Percentiles rank a stretch among this genome's conserved stretches.
phyloP scores from a whole-genome alignment of 2,888 invertebrate species.

The Drosophila pseudotakahashii region DNA sequence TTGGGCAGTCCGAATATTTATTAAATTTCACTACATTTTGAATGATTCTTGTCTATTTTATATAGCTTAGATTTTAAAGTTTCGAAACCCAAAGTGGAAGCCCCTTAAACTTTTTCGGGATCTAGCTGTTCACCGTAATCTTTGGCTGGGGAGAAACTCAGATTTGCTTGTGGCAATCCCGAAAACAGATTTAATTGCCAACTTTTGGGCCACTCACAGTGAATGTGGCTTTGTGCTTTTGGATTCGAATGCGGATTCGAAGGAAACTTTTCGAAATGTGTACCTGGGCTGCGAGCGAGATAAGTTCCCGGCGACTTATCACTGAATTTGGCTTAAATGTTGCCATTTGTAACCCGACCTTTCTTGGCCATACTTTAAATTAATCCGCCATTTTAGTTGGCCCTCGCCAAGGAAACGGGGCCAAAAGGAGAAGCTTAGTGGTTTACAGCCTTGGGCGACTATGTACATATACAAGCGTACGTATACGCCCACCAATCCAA shows the following conservation, averaged over 20 bases:
- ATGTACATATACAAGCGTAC: background rate
- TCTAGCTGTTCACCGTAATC: no score
- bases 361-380: conserved; percentile 23
- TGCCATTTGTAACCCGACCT: conserved; percentile 10
- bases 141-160: background rate
- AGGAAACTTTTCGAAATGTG: background rate
- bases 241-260: no score
- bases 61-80: no score
- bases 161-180: background rate
- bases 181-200: background rate
- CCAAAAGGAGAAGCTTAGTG: conserved; percentile 11
- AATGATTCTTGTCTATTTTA: no score
- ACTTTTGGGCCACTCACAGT: background rate
- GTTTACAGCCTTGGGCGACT: conserved; percentile 16
- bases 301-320: background rate
- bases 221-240: background rate
- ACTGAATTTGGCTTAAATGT: conserved; percentile 15
- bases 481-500: background rate
- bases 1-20: no score
- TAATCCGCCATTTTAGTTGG: conserved; percentile 21
- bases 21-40: no score
- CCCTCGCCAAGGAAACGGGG: conserved; percentile 1
- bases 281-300: background rate
- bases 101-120: no score
- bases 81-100: no score